phyloP scores from a whole-genome alignment of 2,113 vertebrate species.

The Misgurnus mizolepis region DNA sequence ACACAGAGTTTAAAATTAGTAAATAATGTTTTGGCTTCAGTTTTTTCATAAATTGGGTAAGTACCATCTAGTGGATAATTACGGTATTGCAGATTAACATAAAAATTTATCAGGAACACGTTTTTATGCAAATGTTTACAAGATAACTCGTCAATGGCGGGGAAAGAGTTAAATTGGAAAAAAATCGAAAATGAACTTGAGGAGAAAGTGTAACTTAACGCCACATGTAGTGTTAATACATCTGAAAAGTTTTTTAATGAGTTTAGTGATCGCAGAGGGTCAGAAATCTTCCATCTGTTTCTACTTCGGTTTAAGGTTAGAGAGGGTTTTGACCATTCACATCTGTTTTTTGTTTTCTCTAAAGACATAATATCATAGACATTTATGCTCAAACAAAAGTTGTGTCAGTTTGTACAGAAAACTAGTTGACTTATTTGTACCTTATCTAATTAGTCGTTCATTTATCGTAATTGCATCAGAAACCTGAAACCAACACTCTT shows the following conservation, averaged over 20 bases:
- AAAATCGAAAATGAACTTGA: background rate
- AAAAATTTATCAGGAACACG: too few relatives aligned
- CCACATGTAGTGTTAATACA: constrained; percentile 48
- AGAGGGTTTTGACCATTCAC: constrained; percentile 36
- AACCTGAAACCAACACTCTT: too few relatives aligned
- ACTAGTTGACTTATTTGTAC: too few relatives aligned
- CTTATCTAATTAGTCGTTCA: too few relatives aligned
- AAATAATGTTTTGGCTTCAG: too few relatives aligned
- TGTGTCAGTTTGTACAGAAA: background rate
- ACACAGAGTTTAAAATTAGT: too few relatives aligned
- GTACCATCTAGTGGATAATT: too few relatives aligned
- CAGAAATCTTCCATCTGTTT: constrained; percentile 54
- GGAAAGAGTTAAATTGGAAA: background rate
- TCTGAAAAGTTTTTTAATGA: constrained; percentile 33
- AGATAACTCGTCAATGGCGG: too few relatives aligned
- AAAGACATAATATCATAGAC: constrained; percentile 5
- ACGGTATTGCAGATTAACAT: too few relatives aligned
- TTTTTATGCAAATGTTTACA: too few relatives aligned
- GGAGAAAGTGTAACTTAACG: background rate
- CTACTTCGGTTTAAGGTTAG: constrained; percentile 50
- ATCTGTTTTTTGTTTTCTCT: constrained; percentile 46
- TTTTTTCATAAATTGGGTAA: too few relatives aligned
- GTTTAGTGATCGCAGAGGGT: constrained; percentile 33
- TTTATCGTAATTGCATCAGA: too few relatives aligned
- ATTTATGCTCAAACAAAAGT: background rate